Conservation (phyloP, 2,797 vertebrate genomes). For the Micromesistius poutassou region DNA sequence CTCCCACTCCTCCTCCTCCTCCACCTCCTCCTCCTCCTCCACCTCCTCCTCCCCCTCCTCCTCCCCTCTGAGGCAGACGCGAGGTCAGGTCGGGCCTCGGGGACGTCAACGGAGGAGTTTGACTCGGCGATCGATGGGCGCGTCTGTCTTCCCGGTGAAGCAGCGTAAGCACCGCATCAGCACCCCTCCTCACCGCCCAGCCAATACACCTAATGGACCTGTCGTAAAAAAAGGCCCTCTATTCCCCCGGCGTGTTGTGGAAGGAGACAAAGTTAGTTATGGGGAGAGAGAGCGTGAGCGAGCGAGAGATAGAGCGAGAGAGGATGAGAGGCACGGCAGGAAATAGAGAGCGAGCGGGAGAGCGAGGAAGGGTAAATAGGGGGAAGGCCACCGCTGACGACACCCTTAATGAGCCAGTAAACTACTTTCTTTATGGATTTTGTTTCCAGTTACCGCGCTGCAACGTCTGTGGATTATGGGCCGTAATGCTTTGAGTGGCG, state of each 20-base stretch:
- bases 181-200: constrained; percentile 69
- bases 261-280: constrained; percentile 48
- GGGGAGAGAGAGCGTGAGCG: constrained; percentile 25
- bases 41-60: no score
- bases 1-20: no score
- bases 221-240: constrained; percentile 52
- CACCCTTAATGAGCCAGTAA: constrained; percentile 12
- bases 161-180: constrained; percentile 71
- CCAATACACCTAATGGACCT: constrained; percentile 72
- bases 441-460: background rate
- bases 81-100: background rate
- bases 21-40: no score
- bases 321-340: constrained; percentile 25
- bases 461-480: background rate
- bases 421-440: constrained; percentile 10
- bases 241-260: constrained; percentile 45
- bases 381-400: background rate
- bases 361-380: constrained; percentile 40
- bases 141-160: constrained; percentile 67
- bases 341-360: constrained; percentile 25
- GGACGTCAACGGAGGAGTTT: constrained; percentile 44
- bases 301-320: constrained; percentile 24
- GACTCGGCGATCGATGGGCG: constrained; percentile 66
- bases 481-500: background rate
- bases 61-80: no score